Evolutionary conservation across 2,888 invertebrate genomes (phyloP).

Genomic region (Eupithecia vulgata): DNA sequence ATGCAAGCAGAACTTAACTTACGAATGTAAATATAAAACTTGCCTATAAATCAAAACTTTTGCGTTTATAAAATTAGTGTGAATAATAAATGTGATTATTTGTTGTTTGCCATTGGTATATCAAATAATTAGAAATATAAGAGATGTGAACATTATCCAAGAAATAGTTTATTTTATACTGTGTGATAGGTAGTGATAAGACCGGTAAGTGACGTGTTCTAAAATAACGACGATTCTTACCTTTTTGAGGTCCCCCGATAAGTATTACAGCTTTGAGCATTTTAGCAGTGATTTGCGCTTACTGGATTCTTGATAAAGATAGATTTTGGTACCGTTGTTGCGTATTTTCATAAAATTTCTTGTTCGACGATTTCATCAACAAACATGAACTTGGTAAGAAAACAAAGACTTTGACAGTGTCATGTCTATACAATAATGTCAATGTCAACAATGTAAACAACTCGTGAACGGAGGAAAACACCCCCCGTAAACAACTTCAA

Average conservation of each 20-base stretch:
- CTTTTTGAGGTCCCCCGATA: constrained; percentile 97
- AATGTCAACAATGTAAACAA: background rate
- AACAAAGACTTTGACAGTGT: background rate
- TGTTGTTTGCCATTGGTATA: background rate
- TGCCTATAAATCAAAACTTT: no score
- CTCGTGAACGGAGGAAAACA: no score
- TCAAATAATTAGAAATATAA: background rate
- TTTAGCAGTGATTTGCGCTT: constrained; percentile 21
- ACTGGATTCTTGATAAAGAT: constrained; percentile 2
- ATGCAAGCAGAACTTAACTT: no score
- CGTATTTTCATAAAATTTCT: background rate
- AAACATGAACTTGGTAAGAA: no score
- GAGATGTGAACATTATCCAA: background rate
- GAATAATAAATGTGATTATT: background rate
- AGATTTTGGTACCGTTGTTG: background rate
- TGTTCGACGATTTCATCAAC: background rate
- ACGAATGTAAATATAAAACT: no score
- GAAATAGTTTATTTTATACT: background rate
- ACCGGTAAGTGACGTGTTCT: constrained; percentile 60
- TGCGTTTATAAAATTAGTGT: background rate
- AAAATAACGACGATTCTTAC: constrained; percentile 71
- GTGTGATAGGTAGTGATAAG: background rate
- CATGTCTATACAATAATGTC: background rate
- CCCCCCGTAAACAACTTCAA: no score
- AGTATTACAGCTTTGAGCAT: constrained; percentile 95